Evolutionary conservation across 1,140 invertebrate species (phyloP), one percentile per base, ranked within the genome.

Genomic region (Mesaphorura yosii): DNA sequence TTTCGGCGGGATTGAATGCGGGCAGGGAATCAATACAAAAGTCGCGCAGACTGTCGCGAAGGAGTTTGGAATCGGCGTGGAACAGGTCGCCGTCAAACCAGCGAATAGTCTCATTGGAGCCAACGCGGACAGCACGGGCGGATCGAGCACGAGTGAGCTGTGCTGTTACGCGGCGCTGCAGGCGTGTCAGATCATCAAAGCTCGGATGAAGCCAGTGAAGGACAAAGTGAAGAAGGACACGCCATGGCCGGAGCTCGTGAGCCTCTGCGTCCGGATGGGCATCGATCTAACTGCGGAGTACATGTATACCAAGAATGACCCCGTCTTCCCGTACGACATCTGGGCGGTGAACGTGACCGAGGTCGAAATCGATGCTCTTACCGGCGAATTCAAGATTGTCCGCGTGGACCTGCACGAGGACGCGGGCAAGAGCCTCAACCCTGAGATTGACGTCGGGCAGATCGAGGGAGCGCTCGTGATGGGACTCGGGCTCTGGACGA

Each of bases 381-480:
- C 84, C 3, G 85, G 85, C 17, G 51, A 58, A 38, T 41, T 42
- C 28, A 53, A 65, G 56, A 64, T 69, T 65, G 67, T 68, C 4
- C 73, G 84, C 39, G 81, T 84, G 0, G 85, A 88, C 66, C 65
- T 88, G 28, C 64, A 85, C 6, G 82, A 86, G 68, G 86, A 89
- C 65, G 75, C 77, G 3, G 85, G 85, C 1, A 71, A 78, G 55
- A 84, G 82, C 67, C 63, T 87, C 38, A 88, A 76, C 68, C 86
- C 85, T 0, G 68, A 27, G 39, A 70, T 90, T 23, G 55, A 57
- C 50, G 58, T 73, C 6, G 72, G 73, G 10, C 89, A 94, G 72
- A 74, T 82, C 3, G 88, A 93, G 74, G 89, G 88, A 3, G 83
- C 83, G 1, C 88, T 88, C 67, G 71, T 88, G 0, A 90, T 91